Evolutionary conservation across 2,797 vertebrate species (phyloP).

Genomic region (Falco peregrinus): DNA sequence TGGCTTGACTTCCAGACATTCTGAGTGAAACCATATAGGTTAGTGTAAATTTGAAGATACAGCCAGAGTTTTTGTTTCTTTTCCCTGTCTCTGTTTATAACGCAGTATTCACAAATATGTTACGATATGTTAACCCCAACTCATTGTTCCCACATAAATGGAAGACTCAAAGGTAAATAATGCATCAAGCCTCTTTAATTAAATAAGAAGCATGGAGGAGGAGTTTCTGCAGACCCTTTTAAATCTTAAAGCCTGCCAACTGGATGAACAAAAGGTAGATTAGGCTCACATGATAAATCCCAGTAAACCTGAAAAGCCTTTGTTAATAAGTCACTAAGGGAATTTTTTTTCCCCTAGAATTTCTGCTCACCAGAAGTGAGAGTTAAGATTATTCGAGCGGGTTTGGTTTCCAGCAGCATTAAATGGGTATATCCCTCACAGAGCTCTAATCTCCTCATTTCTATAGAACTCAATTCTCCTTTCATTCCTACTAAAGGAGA

Average conservation of each 20-base stretch:
- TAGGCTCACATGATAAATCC: conserved; percentile 69
- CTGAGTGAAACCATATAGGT: not conserved
- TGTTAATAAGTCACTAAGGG: conserved; percentile 67
- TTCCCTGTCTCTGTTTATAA: not conserved
- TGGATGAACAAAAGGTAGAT: conserved; percentile 70
- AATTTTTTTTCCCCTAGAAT: conserved; percentile 14
- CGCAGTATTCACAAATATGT: conserved; percentile 9
- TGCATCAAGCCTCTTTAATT: conserved; percentile 59
- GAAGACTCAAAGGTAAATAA: conserved; percentile 56
- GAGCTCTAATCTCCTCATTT: conserved; percentile 63
- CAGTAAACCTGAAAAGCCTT: conserved; percentile 64
- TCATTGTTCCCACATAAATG: conserved; percentile 32
- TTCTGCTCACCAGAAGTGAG: conserved; percentile 28
- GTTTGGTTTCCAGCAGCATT: conserved; percentile 47
- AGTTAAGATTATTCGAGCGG: conserved; percentile 28
- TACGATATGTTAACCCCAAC: not conserved
- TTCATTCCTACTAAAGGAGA: conserved; percentile 27
- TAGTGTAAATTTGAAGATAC: not conserved
- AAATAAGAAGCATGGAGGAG: conserved; percentile 39
- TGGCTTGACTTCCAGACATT: not conserved
- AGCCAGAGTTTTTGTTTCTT: not conserved
- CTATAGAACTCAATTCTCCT: conserved; percentile 50
- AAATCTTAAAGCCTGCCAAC: conserved; percentile 61
- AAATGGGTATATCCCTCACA: conserved; percentile 33
- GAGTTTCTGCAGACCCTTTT: conserved; percentile 56